Conservation (phyloP, 2,888 invertebrate species). For the Drosophila kambysellisi region DNA sequence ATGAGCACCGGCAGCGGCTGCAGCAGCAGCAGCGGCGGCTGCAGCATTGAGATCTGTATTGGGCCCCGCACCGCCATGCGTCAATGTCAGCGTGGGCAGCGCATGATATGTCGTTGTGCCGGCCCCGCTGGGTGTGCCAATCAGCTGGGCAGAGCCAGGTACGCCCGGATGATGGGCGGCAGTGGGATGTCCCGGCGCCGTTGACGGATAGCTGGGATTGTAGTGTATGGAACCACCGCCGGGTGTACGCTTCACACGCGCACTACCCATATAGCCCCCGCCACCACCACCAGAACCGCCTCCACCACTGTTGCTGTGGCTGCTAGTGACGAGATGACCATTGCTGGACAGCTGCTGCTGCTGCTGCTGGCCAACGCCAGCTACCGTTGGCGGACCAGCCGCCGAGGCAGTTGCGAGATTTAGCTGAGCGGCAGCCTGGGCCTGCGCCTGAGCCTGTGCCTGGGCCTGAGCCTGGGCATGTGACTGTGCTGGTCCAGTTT, state of each 20-base stretch:
- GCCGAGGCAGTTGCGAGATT: conserved; percentile 71
- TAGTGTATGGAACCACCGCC: conserved; percentile 74
- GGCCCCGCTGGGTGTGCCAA: conserved; percentile 64
- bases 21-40: conserved; percentile 67
- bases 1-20: conserved; percentile 74
- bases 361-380: conserved; percentile 42
- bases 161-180: conserved; percentile 61
- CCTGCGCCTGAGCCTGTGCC: conserved; percentile 30
- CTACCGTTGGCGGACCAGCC: conserved; percentile 79
- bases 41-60: conserved; percentile 77
- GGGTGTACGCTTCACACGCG: conserved; percentile 82
- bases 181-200: conserved; percentile 36
- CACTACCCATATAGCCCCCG: conserved; percentile 66
- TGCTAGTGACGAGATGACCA: conserved; percentile 42
- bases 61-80: conserved; percentile 72
- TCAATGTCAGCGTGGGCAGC: conserved; percentile 80
- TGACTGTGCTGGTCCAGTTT: conserved; percentile 27
- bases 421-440: conserved; percentile 71
- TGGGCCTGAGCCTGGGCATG: conserved; percentile 35
- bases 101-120: conserved; percentile 83
- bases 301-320: conserved; percentile 37
- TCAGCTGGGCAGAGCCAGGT: conserved; percentile 58
- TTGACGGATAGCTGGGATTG: conserved; percentile 65
- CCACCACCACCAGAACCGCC: conserved; percentile 67
- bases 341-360: conserved; percentile 41